These are phyloP conservation scores for Macropis europaea DNA, from an alignment of 2,888 invertebrate species.

Conservation along the genomic window DNA sequence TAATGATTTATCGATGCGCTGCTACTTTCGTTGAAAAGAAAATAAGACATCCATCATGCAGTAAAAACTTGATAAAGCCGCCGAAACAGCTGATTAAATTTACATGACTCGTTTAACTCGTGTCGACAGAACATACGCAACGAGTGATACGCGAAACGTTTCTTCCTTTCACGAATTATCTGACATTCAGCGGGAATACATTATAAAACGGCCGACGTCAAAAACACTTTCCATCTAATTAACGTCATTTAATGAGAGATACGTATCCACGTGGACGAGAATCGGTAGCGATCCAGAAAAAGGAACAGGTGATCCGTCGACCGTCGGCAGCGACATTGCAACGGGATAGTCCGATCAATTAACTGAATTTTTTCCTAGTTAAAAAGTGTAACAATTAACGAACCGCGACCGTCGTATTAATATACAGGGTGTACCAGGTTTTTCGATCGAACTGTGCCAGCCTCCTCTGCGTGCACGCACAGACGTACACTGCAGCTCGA, in stretches of 20 bases:
- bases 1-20: neutral
- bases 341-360: conserved; percentile 30
- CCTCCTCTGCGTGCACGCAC: no score
- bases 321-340: conserved; percentile 16
- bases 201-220: conserved; percentile 9
- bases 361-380: conserved; percentile 33
- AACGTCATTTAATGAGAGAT: conserved; percentile 48
- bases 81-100: neutral
- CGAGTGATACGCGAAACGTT: conserved; percentile 1
- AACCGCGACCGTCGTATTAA: neutral
- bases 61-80: neutral
- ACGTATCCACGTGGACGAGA: conserved; percentile 42
- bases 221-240: conserved; percentile 43
- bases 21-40: neutral
- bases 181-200: conserved; percentile 19
- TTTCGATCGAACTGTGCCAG: no score
- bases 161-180: neutral
- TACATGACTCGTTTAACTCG: conserved; percentile 2
- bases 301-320: conserved; percentile 44
- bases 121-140: conserved; percentile 5
- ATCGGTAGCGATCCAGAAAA: conserved; percentile 38
- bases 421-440: neutral
- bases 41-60: neutral
- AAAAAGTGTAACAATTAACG: neutral
- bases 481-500: no score